A percentile compares a stretch with the other conserved stretches of the same genome.
Conservation (phyloP, 2,888 invertebrate species). For the Standfussiana lucernea region DNA sequence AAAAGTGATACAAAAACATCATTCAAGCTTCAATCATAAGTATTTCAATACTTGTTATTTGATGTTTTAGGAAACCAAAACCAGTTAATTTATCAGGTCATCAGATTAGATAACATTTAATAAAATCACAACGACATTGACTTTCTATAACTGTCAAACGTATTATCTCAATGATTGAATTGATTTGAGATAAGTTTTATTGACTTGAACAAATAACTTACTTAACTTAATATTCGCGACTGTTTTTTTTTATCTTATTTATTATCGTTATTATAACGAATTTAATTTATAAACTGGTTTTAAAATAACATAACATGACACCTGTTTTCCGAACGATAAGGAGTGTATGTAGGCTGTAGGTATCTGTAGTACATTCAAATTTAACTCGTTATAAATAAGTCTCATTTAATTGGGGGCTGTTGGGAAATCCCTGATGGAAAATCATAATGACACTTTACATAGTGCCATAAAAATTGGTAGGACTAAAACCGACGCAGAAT, state of each 20-base stretch:
- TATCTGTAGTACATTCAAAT: background rate
- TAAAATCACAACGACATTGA: conserved; percentile 50
- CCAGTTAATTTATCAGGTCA: conserved; percentile 8
- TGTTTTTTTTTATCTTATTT: conserved; percentile 6
- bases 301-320: background rate
- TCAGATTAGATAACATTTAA: conserved; percentile 30
- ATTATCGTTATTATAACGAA: background rate
- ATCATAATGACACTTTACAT: no score
- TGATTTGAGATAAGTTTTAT: conserved; percentile 42
- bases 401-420: background rate
- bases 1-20: background rate
- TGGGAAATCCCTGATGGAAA: background rate
- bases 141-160: conserved; percentile 55
- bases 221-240: conserved; percentile 6
- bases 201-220: conserved; percentile 6
- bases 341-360: background rate
- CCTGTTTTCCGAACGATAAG: background rate
- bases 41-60: background rate
- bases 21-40: background rate
- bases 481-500: no score
- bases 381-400: background rate
- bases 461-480: background rate
- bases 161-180: conserved; percentile 49
- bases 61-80: conserved; percentile 14
- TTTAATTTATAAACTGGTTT: background rate